A percentile compares a stretch with the other conserved stretches of the same genome.
phyloP scores from a whole-genome alignment of 2,888 invertebrate genomes.

The Panzeria rudis region DNA sequence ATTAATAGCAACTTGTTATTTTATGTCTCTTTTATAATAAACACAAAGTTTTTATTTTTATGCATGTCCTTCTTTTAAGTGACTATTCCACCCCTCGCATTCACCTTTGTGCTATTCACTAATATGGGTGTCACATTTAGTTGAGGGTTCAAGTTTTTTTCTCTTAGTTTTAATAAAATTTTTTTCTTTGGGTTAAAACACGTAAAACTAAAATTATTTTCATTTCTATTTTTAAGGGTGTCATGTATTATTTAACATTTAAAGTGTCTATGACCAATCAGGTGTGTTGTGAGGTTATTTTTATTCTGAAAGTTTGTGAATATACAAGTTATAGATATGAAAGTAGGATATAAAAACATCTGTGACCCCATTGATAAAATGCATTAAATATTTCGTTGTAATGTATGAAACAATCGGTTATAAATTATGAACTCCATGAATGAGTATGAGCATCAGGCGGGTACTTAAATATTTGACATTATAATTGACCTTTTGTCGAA shows the following conservation, averaged over 20 bases:
- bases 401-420: slow-evolving; percentile 64
- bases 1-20: slow-evolving; percentile 68
- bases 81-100: slow-evolving; percentile 42
- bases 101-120: slow-evolving; percentile 53
- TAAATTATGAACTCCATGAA: slow-evolving; percentile 31
- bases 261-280: no score
- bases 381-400: slow-evolving; percentile 60
- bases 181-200: slow-evolving; percentile 64
- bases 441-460: slow-evolving; percentile 12
- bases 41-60: slow-evolving; percentile 20
- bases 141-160: slow-evolving; percentile 59
- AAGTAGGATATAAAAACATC: slow-evolving; percentile 68
- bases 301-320: slow-evolving; percentile 51
- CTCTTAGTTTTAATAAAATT: background rate
- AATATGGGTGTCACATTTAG: slow-evolving; percentile 56
- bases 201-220: slow-evolving; percentile 68
- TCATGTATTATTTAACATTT: slow-evolving; percentile 59
- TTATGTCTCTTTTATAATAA: slow-evolving; percentile 40
- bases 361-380: slow-evolving; percentile 64
- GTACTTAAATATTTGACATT: slow-evolving; percentile 52
- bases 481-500: slow-evolving; percentile 32
- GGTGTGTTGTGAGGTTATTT: slow-evolving; percentile 27
- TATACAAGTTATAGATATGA: slow-evolving; percentile 31
- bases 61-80: slow-evolving; percentile 40
- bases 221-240: slow-evolving; percentile 54